A percentile compares a stretch with the other conserved stretches of the same genome.
Evolutionary conservation across 2,797 vertebrate species (phyloP).

Genomic region (Amazonetta brasiliensis): DNA sequence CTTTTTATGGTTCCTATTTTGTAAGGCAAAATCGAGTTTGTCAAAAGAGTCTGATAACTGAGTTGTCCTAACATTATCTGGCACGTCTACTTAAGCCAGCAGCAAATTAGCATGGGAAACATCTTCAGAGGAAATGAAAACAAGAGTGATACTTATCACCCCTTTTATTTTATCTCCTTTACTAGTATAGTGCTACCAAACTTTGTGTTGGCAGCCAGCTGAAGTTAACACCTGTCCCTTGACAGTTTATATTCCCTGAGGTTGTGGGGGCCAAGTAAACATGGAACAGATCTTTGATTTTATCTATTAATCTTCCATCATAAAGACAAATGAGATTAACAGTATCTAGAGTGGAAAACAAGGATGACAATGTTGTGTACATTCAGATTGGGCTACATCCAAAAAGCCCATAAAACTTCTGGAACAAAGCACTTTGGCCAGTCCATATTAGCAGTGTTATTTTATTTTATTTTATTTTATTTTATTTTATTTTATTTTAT

Average conservation of each 20-base stretch:
- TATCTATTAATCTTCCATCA: background rate
- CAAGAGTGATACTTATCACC: background rate
- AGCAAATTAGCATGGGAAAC: background rate
- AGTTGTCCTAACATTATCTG: background rate
- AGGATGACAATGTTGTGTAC: background rate
- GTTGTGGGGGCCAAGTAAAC: background rate
- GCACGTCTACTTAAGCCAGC: background rate
- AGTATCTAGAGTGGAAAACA: background rate
- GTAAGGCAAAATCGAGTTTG: background rate
- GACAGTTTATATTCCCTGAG: background rate
- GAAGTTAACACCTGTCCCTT: background rate
- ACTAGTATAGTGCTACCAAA: background rate
- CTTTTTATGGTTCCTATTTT: background rate
- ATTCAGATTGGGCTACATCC: background rate
- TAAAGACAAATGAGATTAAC: background rate
- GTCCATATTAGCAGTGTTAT: background rate
- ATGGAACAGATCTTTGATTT: background rate
- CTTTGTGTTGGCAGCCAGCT: background rate
- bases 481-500: background rate
- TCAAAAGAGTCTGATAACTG: background rate
- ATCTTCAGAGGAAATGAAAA: background rate
- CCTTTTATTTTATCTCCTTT: background rate
- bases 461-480: background rate
- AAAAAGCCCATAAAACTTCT: background rate
- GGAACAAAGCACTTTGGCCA: background rate